phyloP scores from a whole-genome alignment of 1,140 invertebrate species.

The Bicyclus anynana region DNA sequence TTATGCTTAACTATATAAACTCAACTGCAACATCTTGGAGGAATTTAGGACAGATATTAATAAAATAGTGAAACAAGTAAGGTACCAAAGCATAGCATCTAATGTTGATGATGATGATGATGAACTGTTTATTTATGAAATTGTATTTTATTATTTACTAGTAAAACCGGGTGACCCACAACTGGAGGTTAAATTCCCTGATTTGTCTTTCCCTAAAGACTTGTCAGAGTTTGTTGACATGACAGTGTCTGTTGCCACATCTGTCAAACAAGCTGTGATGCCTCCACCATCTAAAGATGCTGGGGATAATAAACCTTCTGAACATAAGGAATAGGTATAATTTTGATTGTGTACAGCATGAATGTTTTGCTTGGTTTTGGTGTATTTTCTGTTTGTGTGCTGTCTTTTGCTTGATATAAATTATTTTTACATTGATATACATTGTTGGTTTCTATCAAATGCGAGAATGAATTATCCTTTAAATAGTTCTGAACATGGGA shows the following conservation, averaged over 20 bases:
- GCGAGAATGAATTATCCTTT: too few relatives aligned
- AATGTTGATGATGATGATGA: too few relatives aligned
- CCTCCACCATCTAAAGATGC: slow-evolving; percentile 62
- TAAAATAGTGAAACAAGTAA: too few relatives aligned
- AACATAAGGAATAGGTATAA: slow-evolving; percentile 64
- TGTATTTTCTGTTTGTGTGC: neutral
- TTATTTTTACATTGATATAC: too few relatives aligned
- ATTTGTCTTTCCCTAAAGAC: slow-evolving; percentile 69
- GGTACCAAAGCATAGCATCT: too few relatives aligned
- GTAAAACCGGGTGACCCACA: slow-evolving; percentile 76
- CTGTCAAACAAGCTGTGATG: slow-evolving; percentile 68
- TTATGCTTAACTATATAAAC: too few relatives aligned
- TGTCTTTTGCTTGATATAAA: neutral
- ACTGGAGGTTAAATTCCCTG: slow-evolving; percentile 71
- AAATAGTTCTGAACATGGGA: too few relatives aligned
- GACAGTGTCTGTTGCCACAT: slow-evolving; percentile 54
- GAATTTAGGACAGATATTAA: too few relatives aligned
- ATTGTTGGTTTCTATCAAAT: too few relatives aligned
- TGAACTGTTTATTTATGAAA: too few relatives aligned
- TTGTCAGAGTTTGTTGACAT: slow-evolving; percentile 67
- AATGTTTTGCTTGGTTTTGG: slow-evolving; percentile 28
- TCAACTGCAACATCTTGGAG: too few relatives aligned
- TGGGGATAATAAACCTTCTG: slow-evolving; percentile 40
- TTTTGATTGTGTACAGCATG: slow-evolving; percentile 15
- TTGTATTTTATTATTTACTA: slow-evolving; percentile 32